These are phyloP conservation scores for Trissolcus basalis DNA, from an alignment of 1,140 invertebrate species.

Conservation along the genomic window DNA sequence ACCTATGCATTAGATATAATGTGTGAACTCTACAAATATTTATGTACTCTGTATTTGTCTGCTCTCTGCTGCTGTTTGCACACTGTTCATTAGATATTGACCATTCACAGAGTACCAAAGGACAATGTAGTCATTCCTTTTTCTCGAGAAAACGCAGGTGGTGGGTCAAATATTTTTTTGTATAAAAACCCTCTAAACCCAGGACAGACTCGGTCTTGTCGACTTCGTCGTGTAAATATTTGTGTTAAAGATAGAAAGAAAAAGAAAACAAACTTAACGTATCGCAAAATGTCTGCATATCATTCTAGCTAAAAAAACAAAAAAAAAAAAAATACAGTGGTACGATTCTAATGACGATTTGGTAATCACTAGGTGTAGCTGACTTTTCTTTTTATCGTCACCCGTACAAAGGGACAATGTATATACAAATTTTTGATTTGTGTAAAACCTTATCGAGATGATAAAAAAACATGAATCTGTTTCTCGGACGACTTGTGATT, in stretches of 20 bases:
- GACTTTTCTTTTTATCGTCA: slow-evolving; percentile 32
- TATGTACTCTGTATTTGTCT: slow-evolving; percentile 56
- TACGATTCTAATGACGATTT: slow-evolving; percentile 51
- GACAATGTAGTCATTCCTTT: slow-evolving; percentile 37
- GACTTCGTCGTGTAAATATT: slow-evolving; percentile 47
- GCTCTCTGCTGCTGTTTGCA: slow-evolving; percentile 57
- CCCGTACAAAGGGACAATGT: slow-evolving; percentile 23
- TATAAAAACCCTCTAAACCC: slow-evolving; percentile 15
- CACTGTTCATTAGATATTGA: slow-evolving; percentile 56
- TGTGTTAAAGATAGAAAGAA: slow-evolving; percentile 41
- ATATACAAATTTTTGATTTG: slow-evolving; percentile 53
- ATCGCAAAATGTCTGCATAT: slow-evolving; percentile 46
- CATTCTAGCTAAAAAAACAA: slow-evolving; percentile 43
- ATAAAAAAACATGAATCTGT: slow-evolving; percentile 54
- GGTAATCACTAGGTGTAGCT: slow-evolving; percentile 56
- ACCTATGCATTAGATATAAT: slow-evolving; percentile 56
- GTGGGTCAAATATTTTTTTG: slow-evolving; percentile 30
- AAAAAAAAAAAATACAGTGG: slow-evolving; percentile 35
- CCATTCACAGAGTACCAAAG: slow-evolving; percentile 29
- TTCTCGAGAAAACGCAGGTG: slow-evolving; percentile 35
- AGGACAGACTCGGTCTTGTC: slow-evolving; percentile 7
- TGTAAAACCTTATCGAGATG: slow-evolving; percentile 49
- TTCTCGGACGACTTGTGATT: slow-evolving; percentile 45
- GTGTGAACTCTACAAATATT: slow-evolving; percentile 55
- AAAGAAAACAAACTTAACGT: slow-evolving; percentile 23